Evolutionary conservation across 2,888 invertebrate species (phyloP).

Genomic region (Diadegma fenestrale): DNA sequence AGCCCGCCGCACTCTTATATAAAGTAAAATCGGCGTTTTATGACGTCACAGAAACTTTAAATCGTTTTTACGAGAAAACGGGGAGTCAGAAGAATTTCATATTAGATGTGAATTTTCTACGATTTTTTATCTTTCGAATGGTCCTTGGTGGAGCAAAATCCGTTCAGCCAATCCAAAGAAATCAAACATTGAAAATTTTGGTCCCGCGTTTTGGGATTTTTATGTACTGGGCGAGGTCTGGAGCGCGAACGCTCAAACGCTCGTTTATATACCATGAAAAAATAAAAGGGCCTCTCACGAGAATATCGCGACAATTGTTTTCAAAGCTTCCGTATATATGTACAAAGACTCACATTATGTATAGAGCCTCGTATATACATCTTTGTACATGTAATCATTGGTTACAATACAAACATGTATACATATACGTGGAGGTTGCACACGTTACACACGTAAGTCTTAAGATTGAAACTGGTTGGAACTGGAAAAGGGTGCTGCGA

Average conservation of each 20-base stretch:
- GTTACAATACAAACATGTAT: not conserved
- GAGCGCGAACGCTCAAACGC: not conserved
- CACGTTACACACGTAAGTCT: conserved; percentile 4
- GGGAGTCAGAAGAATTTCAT: no score
- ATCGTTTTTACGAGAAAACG: no score
- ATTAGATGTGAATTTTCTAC: no score
- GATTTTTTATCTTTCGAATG: no score
- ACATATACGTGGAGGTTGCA: conserved; percentile 25
- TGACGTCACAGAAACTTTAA: no score
- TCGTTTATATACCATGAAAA: not conserved
- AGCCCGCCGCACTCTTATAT: no score
- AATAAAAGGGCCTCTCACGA: conserved; percentile 69
- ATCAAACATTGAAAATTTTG: no score
- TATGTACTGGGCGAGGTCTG: conserved; percentile 11
- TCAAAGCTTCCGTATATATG: conserved; percentile 2
- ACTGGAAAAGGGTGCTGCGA: conserved; percentile 76
- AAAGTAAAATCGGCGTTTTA: no score
- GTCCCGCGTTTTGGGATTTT: no score
- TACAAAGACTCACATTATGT: not conserved
- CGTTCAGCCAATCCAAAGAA: no score
- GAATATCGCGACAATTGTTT: conserved; percentile 15
- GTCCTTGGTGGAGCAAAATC: no score
- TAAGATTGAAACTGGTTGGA: conserved; percentile 83
- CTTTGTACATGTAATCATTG: not conserved
- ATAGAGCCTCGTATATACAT: conserved; percentile 11